phyloP scores from a whole-genome alignment of 2,888 invertebrate species.

The Clivina fossor region DNA sequence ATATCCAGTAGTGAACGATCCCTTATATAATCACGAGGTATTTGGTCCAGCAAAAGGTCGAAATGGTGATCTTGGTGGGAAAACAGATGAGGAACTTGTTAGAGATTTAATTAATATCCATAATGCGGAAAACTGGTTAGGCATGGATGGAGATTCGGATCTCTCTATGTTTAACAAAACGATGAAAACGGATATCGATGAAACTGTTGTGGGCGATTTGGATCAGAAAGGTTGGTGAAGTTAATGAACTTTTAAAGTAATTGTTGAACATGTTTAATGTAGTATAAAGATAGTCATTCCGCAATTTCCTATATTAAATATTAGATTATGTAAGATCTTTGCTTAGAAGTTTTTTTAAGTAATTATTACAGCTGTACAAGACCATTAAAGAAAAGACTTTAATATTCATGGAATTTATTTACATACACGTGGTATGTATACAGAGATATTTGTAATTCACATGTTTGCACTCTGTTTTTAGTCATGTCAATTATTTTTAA shows the following conservation, averaged over 20 bases:
- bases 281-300: no score
- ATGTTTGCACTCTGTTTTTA: no score
- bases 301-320: background rate
- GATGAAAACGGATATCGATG: conserved; percentile 65
- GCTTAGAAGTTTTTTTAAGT: background rate
- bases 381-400: no score
- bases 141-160: conserved; percentile 86
- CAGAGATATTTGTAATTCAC: no score
- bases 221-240: conserved; percentile 49
- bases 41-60: conserved; percentile 94
- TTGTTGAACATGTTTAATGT: no score
- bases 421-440: no score
- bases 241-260: background rate
- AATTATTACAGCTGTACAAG: no score
- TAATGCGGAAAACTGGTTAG: conserved; percentile 92
- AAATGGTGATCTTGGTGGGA: conserved; percentile 83
- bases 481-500: no score
- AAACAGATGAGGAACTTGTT: conserved; percentile 86
- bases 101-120: conserved; percentile 88
- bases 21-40: conserved; percentile 92
- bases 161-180: conserved; percentile 79
- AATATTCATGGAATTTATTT: no score
- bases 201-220: conserved; percentile 52
- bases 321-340: background rate
- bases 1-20: conserved; percentile 96